phyloP scores from a whole-genome alignment of 1,140 invertebrate species.

The Pseudomyrmex concolor region DNA sequence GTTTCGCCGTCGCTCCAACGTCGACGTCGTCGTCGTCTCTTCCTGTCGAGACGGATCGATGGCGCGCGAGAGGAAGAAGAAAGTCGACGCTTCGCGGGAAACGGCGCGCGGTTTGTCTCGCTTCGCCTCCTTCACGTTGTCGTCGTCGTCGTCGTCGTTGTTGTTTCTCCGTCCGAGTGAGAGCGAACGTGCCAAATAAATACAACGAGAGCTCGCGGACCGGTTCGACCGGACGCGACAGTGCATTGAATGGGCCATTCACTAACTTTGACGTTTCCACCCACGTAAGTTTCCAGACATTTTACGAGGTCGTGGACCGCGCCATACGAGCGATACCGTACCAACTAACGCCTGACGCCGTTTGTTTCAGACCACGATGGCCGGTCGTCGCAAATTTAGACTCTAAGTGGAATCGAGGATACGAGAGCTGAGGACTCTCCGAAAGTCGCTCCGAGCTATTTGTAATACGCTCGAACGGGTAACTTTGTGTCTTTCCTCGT shows the following conservation, averaged over 20 bases:
- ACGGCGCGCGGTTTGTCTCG: slow-evolving; percentile 13
- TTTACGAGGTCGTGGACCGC: slow-evolving; percentile 75
- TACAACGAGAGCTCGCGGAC: slow-evolving; percentile 74
- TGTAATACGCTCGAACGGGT: slow-evolving; percentile 35
- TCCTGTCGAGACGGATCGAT: slow-evolving; percentile 65
- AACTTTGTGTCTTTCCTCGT: slow-evolving; percentile 1
- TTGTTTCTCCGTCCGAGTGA: slow-evolving; percentile 21
- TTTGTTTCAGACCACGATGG: slow-evolving; percentile 59
- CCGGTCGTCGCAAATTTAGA: slow-evolving; percentile 42
- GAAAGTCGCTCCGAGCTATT: slow-evolving; percentile 50
- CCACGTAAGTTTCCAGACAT: slow-evolving; percentile 79
- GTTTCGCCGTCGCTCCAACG: slow-evolving; percentile 45
- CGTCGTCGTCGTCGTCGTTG: slow-evolving; percentile 14
- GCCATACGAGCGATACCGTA: slow-evolving; percentile 30
- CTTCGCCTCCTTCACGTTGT: not conserved
- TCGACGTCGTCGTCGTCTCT: slow-evolving; percentile 17
- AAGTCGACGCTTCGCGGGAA: slow-evolving; percentile 42
- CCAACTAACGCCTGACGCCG: slow-evolving; percentile 34
- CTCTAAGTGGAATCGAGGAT: slow-evolving; percentile 27
- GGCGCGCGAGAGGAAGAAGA: slow-evolving; percentile 51
- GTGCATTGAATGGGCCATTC: slow-evolving; percentile 78
- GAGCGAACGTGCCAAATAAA: slow-evolving; percentile 69
- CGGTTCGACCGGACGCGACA: slow-evolving; percentile 76
- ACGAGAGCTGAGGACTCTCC: slow-evolving; percentile 16
- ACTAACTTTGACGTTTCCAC: slow-evolving; percentile 80